phyloP scores from a whole-genome alignment of 2,888 invertebrate species.

The Nymphalis polychloros region DNA sequence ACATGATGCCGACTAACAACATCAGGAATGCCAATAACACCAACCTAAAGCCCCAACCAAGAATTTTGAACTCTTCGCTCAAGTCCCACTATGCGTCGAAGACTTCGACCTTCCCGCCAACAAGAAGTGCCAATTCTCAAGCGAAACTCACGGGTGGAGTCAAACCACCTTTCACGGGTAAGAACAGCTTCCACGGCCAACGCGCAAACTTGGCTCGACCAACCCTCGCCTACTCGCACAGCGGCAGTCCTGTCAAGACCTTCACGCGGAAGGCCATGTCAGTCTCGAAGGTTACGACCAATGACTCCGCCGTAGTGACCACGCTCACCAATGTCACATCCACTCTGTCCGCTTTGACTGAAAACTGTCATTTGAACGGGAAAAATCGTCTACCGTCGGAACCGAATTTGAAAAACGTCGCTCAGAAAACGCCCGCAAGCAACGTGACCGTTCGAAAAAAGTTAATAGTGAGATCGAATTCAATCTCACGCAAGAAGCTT shows the following conservation, averaged over 20 bases:
- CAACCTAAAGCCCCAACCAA: slow-evolving; percentile 66
- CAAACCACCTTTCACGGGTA: slow-evolving; percentile 63
- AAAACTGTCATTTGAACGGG: slow-evolving; percentile 75
- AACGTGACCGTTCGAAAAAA: slow-evolving; percentile 67
- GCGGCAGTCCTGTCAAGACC: slow-evolving; percentile 66
- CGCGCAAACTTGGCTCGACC: slow-evolving; percentile 73
- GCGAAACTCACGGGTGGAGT: slow-evolving; percentile 54
- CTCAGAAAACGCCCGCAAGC: slow-evolving; percentile 53
- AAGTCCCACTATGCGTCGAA: slow-evolving; percentile 70
- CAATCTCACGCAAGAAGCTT: slow-evolving; percentile 69
- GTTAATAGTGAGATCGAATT: slow-evolving; percentile 69
- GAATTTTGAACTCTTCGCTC: slow-evolving; percentile 57
- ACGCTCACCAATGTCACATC: slow-evolving; percentile 67
- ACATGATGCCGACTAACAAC: slow-evolving; percentile 76
- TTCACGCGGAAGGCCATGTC: slow-evolving; percentile 64
- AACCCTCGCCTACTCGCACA: slow-evolving; percentile 62
- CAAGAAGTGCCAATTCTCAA: slow-evolving; percentile 71
- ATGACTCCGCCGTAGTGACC: slow-evolving; percentile 56
- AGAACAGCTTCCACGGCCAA: slow-evolving; percentile 72
- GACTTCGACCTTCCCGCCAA: slow-evolving; percentile 76
- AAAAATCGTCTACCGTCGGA: slow-evolving; percentile 72
- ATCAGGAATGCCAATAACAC: slow-evolving; percentile 69
- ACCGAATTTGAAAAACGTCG: slow-evolving; percentile 61
- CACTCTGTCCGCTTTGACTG: slow-evolving; percentile 70
- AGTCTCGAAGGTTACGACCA: slow-evolving; percentile 53